Evolutionary conservation across 2,113 vertebrate species (phyloP), one percentile per base, ranked within the genome.

Genomic region (Psilopogon haemacephalus): DNA sequence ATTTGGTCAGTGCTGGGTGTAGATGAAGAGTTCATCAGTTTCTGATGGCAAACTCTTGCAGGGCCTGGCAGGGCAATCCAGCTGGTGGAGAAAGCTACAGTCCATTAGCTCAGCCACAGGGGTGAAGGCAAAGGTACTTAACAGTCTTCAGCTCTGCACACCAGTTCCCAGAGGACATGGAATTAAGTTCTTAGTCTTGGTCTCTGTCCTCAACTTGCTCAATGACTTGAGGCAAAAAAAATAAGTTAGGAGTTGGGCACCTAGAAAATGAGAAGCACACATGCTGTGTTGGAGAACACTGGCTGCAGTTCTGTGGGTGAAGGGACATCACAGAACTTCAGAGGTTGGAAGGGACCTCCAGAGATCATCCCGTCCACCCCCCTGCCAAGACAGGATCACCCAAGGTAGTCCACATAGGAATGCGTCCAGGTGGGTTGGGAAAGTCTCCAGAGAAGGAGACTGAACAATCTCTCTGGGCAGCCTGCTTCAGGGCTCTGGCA

Each of bases 261-360:
- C 72, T 94, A 96, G 94, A 94, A 96, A 96, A 95, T 96, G 90
- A 95, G 90, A 84, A 94, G 80, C 54, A 86, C 58, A 55, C 90
- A 94, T 77, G 76, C 92, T 93, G 94, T 84, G 92, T 84, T 90
- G 58, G 75, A 48, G 86, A 94, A 94, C 83, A 50, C 6, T 40
- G 14, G 28, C 68, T 91, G 90, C 77, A 91, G 71, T n/a, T n/a
- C n/a, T n/a, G n/a, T n/a, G n/a, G n/a, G n/a, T n/a, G n/a, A n/a
- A n/a, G n/a, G n/a, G n/a, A n/a, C n/a, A n/a, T n/a, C n/a, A n/a
- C n/a, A n/a, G n/a, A n/a, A n/a, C n/a, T n/a, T n/a, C n/a, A n/a
- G n/a, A n/a, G n/a, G n/a, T n/a, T n/a, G n/a, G n/a, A n/a, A n/a
- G n/a, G n/a, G n/a, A n/a, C n/a, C n/a, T n/a, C n/a, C n/a, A n/a